Percentiles rank a stretch among this genome's conserved stretches.
Evolutionary conservation across 1,140 invertebrate genomes (phyloP).

Genomic region (Sitobion miscanthi): DNA sequence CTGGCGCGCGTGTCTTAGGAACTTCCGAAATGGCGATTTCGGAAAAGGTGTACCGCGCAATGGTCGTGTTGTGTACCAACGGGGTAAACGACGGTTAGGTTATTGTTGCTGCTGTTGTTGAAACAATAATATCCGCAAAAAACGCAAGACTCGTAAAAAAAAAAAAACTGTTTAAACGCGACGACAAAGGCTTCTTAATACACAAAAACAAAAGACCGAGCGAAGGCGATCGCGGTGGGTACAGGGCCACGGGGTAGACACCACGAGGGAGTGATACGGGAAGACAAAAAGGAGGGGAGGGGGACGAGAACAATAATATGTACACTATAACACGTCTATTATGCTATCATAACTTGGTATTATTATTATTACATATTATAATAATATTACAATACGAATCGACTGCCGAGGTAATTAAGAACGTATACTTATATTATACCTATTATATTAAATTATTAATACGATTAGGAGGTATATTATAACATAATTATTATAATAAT

Average conservation of each 20-base stretch:
- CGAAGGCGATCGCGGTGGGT: neutral
- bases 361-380: neutral
- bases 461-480: neutral
- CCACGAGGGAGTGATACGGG: neutral
- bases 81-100: neutral
- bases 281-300: neutral
- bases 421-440: neutral
- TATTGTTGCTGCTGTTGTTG: neutral
- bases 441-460: conserved; percentile 15
- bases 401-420: neutral
- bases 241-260: neutral
- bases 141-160: neutral
- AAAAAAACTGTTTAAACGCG: no score
- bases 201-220: neutral
- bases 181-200: no score
- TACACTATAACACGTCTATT: neutral
- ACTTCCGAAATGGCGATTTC: conserved; percentile 29
- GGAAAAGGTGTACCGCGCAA: neutral
- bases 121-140: neutral
- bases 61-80: neutral
- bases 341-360: neutral
- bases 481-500: no score
- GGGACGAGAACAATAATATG: neutral
- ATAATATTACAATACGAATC: neutral
- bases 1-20: neutral